These are phyloP conservation scores for Andricus curvator DNA, from an alignment of 2,888 invertebrate genomes.

Conservation along the genomic window DNA sequence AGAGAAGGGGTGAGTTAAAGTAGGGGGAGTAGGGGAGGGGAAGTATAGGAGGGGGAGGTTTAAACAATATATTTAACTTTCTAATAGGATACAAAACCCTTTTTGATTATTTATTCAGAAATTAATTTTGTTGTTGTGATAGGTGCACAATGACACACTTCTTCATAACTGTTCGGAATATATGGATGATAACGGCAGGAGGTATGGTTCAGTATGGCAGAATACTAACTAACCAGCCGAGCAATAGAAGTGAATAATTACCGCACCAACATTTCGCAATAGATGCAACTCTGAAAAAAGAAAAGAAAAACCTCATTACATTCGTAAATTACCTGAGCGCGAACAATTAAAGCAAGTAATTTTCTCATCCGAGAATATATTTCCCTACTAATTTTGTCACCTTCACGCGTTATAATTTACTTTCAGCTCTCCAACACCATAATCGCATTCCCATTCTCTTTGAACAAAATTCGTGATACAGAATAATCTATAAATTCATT, in stretches of 20 bases:
- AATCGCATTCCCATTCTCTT: not conserved
- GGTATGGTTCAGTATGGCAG: conserved; percentile 14
- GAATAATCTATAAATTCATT: conserved; percentile 1
- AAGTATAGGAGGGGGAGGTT: too few relatives aligned
- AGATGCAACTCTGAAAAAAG: not conserved
- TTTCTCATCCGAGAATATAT: not conserved
- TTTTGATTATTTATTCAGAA: too few relatives aligned
- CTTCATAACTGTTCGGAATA: conserved; percentile 15
- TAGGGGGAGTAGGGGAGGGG: too few relatives aligned
- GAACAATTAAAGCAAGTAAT: conserved; percentile 10
- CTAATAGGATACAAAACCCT: too few relatives aligned
- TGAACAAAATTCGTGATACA: not conserved
- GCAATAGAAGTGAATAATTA: conserved; percentile 32
- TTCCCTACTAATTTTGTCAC: not conserved
- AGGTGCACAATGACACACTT: not conserved
- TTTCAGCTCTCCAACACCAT: not conserved
- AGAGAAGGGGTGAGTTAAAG: too few relatives aligned
- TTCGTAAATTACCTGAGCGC: not conserved
- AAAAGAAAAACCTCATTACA: conserved; percentile 21
- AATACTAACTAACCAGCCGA: conserved; percentile 28
- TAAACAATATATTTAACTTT: too few relatives aligned
- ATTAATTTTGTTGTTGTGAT: too few relatives aligned
- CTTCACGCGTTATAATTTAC: not conserved
- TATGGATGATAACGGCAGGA: conserved; percentile 7
- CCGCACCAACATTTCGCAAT: conserved; percentile 18